Evolutionary conservation across 2,113 vertebrate genomes (phyloP).

Genomic region (Camarhynchus parvulus): DNA sequence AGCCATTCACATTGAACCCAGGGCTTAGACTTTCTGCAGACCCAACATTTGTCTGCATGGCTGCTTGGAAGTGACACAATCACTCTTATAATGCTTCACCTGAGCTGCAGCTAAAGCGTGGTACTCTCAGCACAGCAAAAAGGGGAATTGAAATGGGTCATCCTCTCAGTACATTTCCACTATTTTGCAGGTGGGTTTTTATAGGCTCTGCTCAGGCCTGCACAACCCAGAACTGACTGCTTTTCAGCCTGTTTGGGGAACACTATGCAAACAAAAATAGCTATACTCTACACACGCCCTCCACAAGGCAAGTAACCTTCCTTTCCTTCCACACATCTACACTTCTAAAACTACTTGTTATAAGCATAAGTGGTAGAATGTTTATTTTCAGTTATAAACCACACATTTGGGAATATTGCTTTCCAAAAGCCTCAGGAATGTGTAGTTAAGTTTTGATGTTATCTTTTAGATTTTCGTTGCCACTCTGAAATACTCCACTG

Average conservation of each 20-base stretch:
- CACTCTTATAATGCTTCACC: fast-evolving
- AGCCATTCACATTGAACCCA: neutral
- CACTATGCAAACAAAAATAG: neutral
- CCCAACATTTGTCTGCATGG: neutral
- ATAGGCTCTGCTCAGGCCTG: neutral
- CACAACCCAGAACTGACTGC: neutral
- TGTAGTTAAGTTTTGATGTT: neutral
- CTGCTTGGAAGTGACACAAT: neutral
- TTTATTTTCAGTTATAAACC: neutral
- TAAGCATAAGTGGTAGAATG: neutral
- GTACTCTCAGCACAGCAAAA: neutral
- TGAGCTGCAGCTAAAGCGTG: neutral
- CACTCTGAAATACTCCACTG: neutral
- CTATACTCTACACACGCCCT: neutral
- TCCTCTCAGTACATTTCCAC: conserved; percentile 18
- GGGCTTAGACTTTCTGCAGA: neutral
- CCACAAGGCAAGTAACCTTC: neutral
- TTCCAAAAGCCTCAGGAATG: neutral
- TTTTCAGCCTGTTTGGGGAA: neutral
- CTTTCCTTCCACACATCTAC: neutral
- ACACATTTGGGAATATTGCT: neutral
- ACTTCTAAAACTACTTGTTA: neutral
- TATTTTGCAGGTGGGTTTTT: neutral
- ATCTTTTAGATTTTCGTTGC: neutral
- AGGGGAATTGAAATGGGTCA: neutral